Evolutionary conservation across 2,797 vertebrate genomes (phyloP).

Genomic region (Alosa sapidissima): DNA sequence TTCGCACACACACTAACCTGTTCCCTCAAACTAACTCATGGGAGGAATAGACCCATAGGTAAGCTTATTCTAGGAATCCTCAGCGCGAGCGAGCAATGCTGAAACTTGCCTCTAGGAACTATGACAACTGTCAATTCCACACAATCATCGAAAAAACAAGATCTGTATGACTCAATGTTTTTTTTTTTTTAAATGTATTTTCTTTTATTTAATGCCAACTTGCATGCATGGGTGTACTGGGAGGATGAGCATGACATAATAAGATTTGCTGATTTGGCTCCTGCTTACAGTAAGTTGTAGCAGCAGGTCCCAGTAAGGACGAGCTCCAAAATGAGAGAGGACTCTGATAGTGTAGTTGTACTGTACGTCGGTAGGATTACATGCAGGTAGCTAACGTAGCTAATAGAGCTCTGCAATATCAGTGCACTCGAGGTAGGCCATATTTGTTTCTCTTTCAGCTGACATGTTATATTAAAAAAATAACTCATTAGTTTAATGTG

Average conservation of each 20-base stretch:
- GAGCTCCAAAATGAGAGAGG: no score
- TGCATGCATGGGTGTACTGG: background rate
- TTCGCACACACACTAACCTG: background rate
- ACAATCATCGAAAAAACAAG: background rate
- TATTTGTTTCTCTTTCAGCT: background rate
- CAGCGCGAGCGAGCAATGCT: background rate
- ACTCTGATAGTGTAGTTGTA: background rate
- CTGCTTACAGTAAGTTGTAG: background rate
- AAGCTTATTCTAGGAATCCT: background rate
- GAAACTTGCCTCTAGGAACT: slow-evolving; percentile 14
- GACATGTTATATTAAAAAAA: background rate
- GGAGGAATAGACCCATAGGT: background rate
- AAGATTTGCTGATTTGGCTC: background rate
- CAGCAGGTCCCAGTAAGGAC: background rate
- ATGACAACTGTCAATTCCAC: background rate
- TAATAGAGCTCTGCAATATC: background rate
- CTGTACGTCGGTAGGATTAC: background rate
- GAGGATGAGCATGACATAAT: background rate
- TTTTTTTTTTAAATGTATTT: background rate
- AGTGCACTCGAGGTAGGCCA: background rate
- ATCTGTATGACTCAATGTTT: background rate
- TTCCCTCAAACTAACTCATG: background rate
- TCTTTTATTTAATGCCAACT: background rate
- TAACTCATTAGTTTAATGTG: background rate
- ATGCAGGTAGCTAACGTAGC: background rate